Percentiles rank a stretch among this genome's conserved stretches.
phyloP scores from a whole-genome alignment of 2,797 vertebrate genomes.

The Melanotaenia boesemani region DNA sequence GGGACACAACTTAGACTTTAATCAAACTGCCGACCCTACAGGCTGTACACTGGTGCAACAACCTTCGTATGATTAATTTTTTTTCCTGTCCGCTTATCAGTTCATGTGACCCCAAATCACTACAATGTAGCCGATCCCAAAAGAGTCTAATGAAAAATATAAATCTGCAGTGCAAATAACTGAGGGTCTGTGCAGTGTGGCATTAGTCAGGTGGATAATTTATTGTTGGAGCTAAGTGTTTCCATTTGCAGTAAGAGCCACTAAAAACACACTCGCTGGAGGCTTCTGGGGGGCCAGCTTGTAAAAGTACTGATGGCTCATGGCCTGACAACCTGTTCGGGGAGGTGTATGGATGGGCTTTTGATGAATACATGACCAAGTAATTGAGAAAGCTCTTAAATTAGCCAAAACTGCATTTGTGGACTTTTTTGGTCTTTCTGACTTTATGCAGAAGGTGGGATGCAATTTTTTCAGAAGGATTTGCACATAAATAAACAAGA shows the following conservation, averaged over 20 bases:
- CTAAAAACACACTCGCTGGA: conserved; percentile 81
- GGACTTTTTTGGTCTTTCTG: conserved; percentile 50
- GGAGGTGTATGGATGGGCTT: conserved; percentile 77
- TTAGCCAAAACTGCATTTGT: conserved; percentile 29
- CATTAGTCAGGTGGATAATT: conserved; percentile 80
- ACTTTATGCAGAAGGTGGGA: conserved; percentile 29
- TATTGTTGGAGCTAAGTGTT: conserved; percentile 84
- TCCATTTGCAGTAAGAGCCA: conserved; percentile 84
- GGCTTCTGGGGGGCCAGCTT: conserved; percentile 83
- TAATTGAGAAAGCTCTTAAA: conserved; percentile 52
- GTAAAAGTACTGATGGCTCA: conserved; percentile 79
- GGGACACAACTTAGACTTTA: conserved; percentile 61
- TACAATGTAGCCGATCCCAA: conserved; percentile 35
- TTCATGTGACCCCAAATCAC: conserved; percentile 51
- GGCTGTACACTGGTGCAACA: conserved; percentile 59
- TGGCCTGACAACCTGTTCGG: conserved; percentile 82
- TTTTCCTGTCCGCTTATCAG: conserved; percentile 47
- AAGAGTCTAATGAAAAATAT: conserved; percentile 57
- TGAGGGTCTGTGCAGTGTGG: conserved; percentile 72
- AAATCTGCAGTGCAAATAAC: conserved; percentile 51
- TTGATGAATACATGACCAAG: conserved; percentile 81
- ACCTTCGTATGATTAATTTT: conserved; percentile 47
- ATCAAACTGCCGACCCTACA: conserved; percentile 59
- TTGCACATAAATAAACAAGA: conserved; percentile 50
- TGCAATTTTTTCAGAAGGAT: conserved; percentile 34